These are phyloP conservation scores for Amiota communis DNA, from an alignment of 2,888 invertebrate genomes.

Conservation along the genomic window DNA sequence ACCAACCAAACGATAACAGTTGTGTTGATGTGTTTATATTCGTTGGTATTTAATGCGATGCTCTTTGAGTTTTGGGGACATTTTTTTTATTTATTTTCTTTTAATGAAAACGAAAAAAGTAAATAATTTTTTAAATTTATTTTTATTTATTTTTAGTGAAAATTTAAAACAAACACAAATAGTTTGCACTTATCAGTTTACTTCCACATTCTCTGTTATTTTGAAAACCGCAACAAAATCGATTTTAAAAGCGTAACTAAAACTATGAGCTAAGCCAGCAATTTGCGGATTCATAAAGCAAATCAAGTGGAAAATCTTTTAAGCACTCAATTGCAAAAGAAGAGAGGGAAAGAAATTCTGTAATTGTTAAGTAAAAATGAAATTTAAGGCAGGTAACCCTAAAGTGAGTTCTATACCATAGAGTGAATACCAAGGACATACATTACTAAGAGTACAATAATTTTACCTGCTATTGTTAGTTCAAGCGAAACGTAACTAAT, in stretches of 20 bases:
- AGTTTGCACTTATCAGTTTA: background rate
- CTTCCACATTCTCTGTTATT: background rate
- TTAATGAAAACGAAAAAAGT: background rate
- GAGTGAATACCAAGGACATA: background rate
- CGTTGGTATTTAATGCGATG: background rate
- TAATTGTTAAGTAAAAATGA: background rate
- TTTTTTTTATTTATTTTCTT: background rate
- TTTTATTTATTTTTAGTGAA: background rate
- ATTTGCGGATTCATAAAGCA: background rate
- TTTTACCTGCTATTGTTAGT: constrained; percentile 7
- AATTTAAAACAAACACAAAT: background rate
- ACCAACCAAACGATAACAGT: constrained; percentile 41
- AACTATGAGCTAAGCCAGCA: constrained; percentile 10
- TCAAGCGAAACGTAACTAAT: background rate
- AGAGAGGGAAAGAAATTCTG: background rate
- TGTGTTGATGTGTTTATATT: constrained; percentile 57
- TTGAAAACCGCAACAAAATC: constrained; percentile 13
- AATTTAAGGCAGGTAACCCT: background rate
- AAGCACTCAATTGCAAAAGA: background rate
- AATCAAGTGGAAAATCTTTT: constrained; percentile 11
- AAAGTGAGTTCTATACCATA: no score
- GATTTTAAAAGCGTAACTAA: constrained; percentile 5
- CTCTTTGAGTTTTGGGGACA: no score
- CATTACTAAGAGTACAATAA: background rate
- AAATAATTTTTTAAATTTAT: background rate